Base-by-base conservation (phyloP, 2,797 vertebrate genomes). In the Silurus lanzhouensis region DNA sequence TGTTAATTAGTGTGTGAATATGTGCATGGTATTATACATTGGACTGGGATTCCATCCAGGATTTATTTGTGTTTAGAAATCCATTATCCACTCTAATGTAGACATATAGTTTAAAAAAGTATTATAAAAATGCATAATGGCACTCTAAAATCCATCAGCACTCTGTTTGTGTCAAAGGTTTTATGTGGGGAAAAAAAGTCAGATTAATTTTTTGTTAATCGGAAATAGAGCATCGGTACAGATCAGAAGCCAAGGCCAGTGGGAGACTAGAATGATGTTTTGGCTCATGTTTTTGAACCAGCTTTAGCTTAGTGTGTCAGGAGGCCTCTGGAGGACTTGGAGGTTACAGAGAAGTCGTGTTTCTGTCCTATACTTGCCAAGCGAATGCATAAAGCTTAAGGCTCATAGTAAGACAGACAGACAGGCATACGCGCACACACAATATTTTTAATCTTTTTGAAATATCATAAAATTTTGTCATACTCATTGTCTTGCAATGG, bases 381-480 rank as follows among this genome's bases (percentile, higher is more conserved):
- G 81, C 86, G 88, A 90, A 85, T 71, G 84, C 67, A 61, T 31
- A n/a, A 88, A 89, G 83, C 88, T 86, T 44, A 88, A 84, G 91
- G 92, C 91, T 8, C 84, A 83, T 87, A 90, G 89, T 60, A 31
- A 85, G 83, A 14, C 71, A 15, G 10, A 52, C 52, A 67, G 57
- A 31, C 38, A 72, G 15, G 72, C 83, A 75, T 27, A 86, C 83
- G 76, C 12, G 52, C 52, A 58, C 68, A 83, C 9, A 55, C 38
- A 27, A 27, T 27, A 79, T 87, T 91, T 92, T 81, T 90, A 91
- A 87, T 89, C 85, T 92, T 94, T 92, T 93, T 84, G 93, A 93
- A 94, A 94, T 66, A 15, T 88, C 48, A 81, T 71, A 82, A 81
- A 70, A 85, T 84, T 84, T 83, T 85, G 58, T 44, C 46, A 0